Evolutionary conservation across 2,113 vertebrate species (phyloP), one percentile per base, ranked within the genome.

Genomic region (Cryptomyrus ogoouensis): DNA sequence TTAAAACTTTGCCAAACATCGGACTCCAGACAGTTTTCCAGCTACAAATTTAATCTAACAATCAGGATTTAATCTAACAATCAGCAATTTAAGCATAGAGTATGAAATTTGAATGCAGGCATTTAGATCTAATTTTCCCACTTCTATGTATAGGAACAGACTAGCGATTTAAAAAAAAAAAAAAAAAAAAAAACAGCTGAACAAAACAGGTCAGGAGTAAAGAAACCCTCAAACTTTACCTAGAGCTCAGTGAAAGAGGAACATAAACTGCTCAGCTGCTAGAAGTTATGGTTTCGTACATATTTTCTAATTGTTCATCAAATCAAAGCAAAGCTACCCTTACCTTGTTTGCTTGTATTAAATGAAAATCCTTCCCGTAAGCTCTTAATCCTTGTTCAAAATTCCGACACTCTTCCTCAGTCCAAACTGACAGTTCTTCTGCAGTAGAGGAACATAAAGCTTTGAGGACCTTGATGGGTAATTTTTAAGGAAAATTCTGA

Each of bases 281-380:
- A 44, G 4, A 88, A 7, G 42, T 88, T 47, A 27, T 24, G 6
- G 13, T 35, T 80, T 44, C 0, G 13, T 35, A 42, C 42, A 21
- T 88, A 66, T 88, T 62, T 46, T 46, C 44, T 9, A 74, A 74
- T 27, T 15, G n/a, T 31, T 74, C 27, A 74, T 15, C 31, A 31
- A 35, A 80, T 80, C 35, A 35, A 21, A 24, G 12, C 39, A 42
- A 89, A 74, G 13, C n/a, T 35, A 35, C 13, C 86, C 94, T 96
- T 93, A 99, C 98, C 97, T 99, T 99, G 93, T 99, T 99, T 93
- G 97, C 97, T 94, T 99, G 98, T 95, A 98, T 97, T 91, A 97
- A 97, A 91, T 98, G 97, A 95, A 99, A 98, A 94, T 99, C 97
- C 93, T 98, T 99, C 42, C 97, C 98, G 93, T 98, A 99, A 90